These are phyloP conservation scores for Clarias pachynema DNA, from an alignment of 2,797 vertebrate species.

Conservation along the genomic window DNA sequence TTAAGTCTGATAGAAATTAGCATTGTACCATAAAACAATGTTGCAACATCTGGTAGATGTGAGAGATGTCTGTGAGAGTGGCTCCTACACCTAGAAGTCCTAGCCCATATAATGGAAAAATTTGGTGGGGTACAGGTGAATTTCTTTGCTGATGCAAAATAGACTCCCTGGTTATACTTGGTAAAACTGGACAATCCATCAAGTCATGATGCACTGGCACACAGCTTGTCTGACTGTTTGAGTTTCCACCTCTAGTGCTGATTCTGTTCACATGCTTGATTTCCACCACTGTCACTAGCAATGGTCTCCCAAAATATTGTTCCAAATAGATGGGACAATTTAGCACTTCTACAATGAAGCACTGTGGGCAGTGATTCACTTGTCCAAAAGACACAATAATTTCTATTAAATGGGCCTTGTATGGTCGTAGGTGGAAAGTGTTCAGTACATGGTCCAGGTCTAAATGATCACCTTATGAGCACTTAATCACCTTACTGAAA, in stretches of 20 bases:
- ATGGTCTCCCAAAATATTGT: background rate
- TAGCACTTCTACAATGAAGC: background rate
- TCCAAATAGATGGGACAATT: background rate
- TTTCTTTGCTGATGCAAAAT: background rate
- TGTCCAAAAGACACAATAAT: background rate
- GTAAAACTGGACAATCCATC: background rate
- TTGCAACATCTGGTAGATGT: background rate
- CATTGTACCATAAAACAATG: background rate
- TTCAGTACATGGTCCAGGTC: background rate
- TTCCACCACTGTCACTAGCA: background rate
- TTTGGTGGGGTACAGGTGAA: background rate
- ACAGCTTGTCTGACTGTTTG: background rate
- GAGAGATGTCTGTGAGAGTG: background rate
- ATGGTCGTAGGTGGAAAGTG: background rate
- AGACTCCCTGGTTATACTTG: background rate
- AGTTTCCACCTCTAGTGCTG: background rate
- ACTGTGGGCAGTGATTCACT: background rate
- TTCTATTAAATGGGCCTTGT: background rate
- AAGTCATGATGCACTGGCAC: background rate
- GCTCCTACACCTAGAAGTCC: no score
- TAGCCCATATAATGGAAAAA: background rate
- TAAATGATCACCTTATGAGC: background rate
- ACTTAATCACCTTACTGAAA: background rate
- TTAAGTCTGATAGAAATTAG: background rate
- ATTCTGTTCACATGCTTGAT: background rate